phyloP scores from a whole-genome alignment of 2,888 invertebrate species.

The Matsumyia berberina region DNA sequence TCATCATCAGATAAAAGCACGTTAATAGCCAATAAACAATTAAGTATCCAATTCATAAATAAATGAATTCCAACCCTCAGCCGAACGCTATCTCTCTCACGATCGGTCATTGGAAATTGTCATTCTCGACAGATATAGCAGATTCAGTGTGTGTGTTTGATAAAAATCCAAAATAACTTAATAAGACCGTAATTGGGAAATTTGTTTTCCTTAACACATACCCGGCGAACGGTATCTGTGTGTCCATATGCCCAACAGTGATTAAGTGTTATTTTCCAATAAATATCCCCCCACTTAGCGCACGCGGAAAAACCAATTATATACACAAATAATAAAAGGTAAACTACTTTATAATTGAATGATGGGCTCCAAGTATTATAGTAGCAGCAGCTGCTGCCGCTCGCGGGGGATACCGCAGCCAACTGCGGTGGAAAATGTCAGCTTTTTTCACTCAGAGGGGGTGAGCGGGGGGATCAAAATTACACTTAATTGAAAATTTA shows the following conservation, averaged over 20 bases:
- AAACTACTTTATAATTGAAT: slow-evolving; percentile 75
- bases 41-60: background rate
- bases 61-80: background rate
- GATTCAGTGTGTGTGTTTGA: slow-evolving; percentile 1
- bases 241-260: slow-evolving; percentile 17
- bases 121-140: slow-evolving; percentile 35
- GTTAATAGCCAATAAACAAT: background rate
- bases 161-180: slow-evolving; percentile 61
- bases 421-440: slow-evolving; percentile 57
- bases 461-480: slow-evolving; percentile 27
- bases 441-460: background rate
- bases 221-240: background rate
- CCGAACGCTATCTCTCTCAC: slow-evolving; percentile 6
- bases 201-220: slow-evolving; percentile 33
- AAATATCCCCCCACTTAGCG: slow-evolving; percentile 58
- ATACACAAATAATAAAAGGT: slow-evolving; percentile 55
- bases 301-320: slow-evolving; percentile 70
- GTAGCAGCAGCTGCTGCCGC: background rate
- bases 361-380: slow-evolving; percentile 47
- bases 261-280: slow-evolving; percentile 75
- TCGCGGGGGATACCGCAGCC: slow-evolving; percentile 9
- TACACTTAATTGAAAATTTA: slow-evolving; percentile 64
- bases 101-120: slow-evolving; percentile 10
- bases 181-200: slow-evolving; percentile 61
- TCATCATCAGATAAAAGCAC: background rate